Base-by-base conservation (phyloP, 2,797 vertebrate species). In the Poeciliopsis presidionis region DNA sequence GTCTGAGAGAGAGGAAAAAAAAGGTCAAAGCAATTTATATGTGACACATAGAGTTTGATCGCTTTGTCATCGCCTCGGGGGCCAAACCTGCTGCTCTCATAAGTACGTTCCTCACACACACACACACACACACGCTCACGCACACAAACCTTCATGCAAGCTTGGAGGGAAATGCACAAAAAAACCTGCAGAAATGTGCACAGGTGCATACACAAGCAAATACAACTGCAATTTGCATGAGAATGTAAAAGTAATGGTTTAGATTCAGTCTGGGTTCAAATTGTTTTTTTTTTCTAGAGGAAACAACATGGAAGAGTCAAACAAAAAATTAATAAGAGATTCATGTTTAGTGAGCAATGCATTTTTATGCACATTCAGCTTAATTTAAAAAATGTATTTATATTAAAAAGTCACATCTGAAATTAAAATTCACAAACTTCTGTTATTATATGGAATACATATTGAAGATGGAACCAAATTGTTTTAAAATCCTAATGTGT, bases 1-100 rank as follows among this genome's bases (percentile, higher is more conserved):
- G 93, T 92, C 89, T 84, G 88, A 88, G 91, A 93, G 92, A 92
- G 93, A 89, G 95, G 0, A 94, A 95, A 89, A 94, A 91, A 95
- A 95, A 95, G 95, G 95, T 96, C 95, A 96, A 95, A 95, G 95
- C 95, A 96, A 96, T 96, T 96, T 96, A 95, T 95, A 96, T 94
- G 94, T 95, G 95, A 96, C 95, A 95, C 93, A 88, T 90, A 91
- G 93, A 95, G 91, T 95, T 95, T 95, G 95, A 96, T 95, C 94
- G 94, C 93, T 95, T 94, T 96, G 95, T 95, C 94, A 95, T 95
- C 93, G 95, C 95, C 94, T 93, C 84, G 69, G 93, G 95, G 93
- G 87, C 90, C 90, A 78, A 93, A 92, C 91, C 91, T 94, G 92
- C 91, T 80, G 73, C 90, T 87, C 90, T 89, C 84, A 78, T 72